Base-by-base conservation (phyloP, 2,888 invertebrate genomes). In the Scaptomyza polygonia region DNA sequence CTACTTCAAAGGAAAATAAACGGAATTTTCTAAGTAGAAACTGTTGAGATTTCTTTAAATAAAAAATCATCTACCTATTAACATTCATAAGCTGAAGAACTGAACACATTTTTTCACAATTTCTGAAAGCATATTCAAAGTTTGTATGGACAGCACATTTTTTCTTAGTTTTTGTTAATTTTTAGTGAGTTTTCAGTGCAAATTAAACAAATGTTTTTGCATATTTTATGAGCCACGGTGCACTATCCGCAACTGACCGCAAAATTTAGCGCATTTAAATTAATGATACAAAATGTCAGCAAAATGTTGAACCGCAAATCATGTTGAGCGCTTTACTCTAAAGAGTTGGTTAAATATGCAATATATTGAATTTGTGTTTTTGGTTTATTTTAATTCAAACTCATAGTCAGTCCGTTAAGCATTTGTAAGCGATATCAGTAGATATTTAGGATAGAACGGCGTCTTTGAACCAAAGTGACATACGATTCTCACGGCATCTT, bases 221-320 rank as follows among this genome's bases (percentile, higher is more conserved):
- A 79, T 82, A 75, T 82, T 82, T 82, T 72, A 79, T 82, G 59
- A 59, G 30, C 43, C 61, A 52, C 32, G 48, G 32, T 32, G 48
- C 56, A 56, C 51, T 53, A 69, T 63, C 47, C 57, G 48, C 54
- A 54, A 47, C 39, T 59, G 63, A 79, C 86, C 82, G 36, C 86
- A 85, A 65, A 70, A 67, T 77, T 62, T 67, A 72, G 70, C 76
- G 68, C 78, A 71, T 82, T 82, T 79, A 72, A 77, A 82, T 82
- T 79, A 82, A 82, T 72, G 77, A 72, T 77, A 62, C 43, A 42
- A 79, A 82, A 68, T 75, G 82, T 75, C 77, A 66, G 77, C 77
- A 52, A 70, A 82, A 77, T 48, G 62, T 45, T 53, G 5, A 48
- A 80, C 86, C 81, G 63, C 85, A 85, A 82, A 81, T 85, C 85